These are phyloP conservation scores for Myiothlypis chrysogaster DNA, from an alignment of 2,797 vertebrate genomes.

Conservation along the genomic window DNA sequence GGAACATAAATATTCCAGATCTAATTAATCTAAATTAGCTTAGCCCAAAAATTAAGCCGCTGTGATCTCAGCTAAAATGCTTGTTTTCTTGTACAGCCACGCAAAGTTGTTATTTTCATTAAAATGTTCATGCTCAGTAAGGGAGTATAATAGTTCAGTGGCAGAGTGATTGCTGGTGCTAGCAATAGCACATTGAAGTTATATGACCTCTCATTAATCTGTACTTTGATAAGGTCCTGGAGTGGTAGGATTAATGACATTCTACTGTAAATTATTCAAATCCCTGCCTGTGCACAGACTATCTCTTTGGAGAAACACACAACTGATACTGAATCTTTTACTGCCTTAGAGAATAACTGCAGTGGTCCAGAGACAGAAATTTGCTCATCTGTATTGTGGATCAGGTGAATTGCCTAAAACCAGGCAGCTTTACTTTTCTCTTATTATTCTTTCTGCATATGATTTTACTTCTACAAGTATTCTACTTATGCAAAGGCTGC, in stretches of 20 bases:
- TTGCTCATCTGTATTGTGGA: background rate
- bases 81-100: background rate
- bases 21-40: background rate
- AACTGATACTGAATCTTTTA: background rate
- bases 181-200: conserved; percentile 4
- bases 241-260: conserved; percentile 38
- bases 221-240: conserved; percentile 36
- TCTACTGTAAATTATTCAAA: conserved; percentile 48
- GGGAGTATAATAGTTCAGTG: background rate
- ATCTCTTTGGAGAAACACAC: background rate
- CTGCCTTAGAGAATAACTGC: background rate
- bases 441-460: background rate
- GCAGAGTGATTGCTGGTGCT: background rate
- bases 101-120: background rate
- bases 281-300: background rate
- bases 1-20: background rate
- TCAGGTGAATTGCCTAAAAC: background rate
- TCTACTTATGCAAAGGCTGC: background rate
- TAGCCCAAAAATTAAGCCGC: background rate
- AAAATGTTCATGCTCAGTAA: background rate
- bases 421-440: background rate
- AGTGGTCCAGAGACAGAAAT: background rate
- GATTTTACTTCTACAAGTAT: background rate
- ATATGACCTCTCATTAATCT: conserved; percentile 51
- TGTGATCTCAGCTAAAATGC: background rate